Evolutionary conservation across 2,797 vertebrate species (phyloP).

Genomic region (Sparidentex hasta): DNA sequence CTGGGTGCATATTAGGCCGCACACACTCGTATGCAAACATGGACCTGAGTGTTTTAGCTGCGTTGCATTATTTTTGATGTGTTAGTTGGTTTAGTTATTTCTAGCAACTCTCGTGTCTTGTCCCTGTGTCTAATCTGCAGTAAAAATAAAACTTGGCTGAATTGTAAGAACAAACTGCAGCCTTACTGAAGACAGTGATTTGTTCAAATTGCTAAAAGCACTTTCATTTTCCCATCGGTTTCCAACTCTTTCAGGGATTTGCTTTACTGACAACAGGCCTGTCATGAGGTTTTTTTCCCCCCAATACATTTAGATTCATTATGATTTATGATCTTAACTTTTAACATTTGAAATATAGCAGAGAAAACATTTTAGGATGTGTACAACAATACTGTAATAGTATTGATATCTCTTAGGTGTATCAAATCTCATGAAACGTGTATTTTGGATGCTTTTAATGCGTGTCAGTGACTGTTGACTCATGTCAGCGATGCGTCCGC

Average conservation of each 20-base stretch:
- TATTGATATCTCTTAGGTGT: neutral
- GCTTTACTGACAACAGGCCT: neutral
- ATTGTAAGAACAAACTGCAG: constrained; percentile 22
- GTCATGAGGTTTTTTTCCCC: neutral
- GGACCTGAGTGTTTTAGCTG: constrained; percentile 24
- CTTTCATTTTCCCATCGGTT: constrained; percentile 25
- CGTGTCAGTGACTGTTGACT: neutral
- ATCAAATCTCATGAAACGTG: constrained; percentile 4
- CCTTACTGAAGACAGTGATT: neutral
- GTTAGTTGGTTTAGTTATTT: neutral
- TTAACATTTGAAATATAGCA: neutral
- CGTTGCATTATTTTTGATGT: constrained; percentile 7
- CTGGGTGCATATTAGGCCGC: constrained; percentile 39
- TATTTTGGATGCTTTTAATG: neutral
- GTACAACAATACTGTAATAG: neutral
- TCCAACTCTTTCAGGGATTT: constrained; percentile 19
- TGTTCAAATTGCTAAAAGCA: constrained; percentile 28
- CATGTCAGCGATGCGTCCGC: constrained; percentile 3
- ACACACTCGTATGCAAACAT: constrained; percentile 12
- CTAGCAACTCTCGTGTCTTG: constrained; percentile 1
- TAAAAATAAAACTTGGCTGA: constrained; percentile 2
- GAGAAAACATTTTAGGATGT: neutral
- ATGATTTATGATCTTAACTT: constrained; percentile 15
- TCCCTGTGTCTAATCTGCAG: neutral
- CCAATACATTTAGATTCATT: neutral